These are phyloP conservation scores for Dexiosoma caninum DNA, from an alignment of 2,888 invertebrate species.

Conservation along the genomic window DNA sequence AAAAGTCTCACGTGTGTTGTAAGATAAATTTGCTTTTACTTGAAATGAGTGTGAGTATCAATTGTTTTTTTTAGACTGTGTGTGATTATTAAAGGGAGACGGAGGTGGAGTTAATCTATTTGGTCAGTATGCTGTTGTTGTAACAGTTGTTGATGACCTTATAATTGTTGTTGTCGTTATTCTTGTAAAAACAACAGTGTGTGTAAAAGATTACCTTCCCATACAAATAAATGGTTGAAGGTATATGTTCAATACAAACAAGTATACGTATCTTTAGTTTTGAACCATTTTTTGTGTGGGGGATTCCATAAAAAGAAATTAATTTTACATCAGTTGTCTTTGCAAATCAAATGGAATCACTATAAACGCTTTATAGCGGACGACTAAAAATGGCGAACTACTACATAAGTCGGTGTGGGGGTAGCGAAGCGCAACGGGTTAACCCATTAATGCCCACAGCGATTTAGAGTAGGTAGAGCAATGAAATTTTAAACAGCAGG, in stretches of 20 bases:
- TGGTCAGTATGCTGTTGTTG: slow-evolving; percentile 40
- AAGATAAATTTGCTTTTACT: slow-evolving; percentile 62
- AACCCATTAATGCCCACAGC: too few species aligned
- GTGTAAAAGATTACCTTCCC: background rate
- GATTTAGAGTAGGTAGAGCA: too few species aligned
- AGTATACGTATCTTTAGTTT: slow-evolving; percentile 6
- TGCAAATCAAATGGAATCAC: too few species aligned
- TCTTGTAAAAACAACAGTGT: background rate
- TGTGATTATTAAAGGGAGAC: background rate
- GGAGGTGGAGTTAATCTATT: slow-evolving; percentile 28
- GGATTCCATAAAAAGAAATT: slow-evolving; percentile 11
- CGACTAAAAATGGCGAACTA: too few species aligned
- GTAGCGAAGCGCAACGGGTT: too few species aligned
- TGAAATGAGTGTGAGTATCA: slow-evolving; percentile 54
- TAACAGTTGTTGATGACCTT: slow-evolving; percentile 73
- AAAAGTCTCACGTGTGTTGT: slow-evolving; percentile 64
- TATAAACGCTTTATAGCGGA: too few species aligned
- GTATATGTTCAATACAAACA: slow-evolving; percentile 28
- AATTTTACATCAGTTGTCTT: too few species aligned
- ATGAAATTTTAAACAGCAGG: too few species aligned
- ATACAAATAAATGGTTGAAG: background rate
- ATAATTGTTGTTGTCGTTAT: slow-evolving; percentile 72
- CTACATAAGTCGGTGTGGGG: too few species aligned
- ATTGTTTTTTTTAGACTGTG: slow-evolving; percentile 40
- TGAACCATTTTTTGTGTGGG: slow-evolving; percentile 18